Base-by-base conservation (phyloP, 1,140 invertebrate species). In the Rhyzopertha dominica region DNA sequence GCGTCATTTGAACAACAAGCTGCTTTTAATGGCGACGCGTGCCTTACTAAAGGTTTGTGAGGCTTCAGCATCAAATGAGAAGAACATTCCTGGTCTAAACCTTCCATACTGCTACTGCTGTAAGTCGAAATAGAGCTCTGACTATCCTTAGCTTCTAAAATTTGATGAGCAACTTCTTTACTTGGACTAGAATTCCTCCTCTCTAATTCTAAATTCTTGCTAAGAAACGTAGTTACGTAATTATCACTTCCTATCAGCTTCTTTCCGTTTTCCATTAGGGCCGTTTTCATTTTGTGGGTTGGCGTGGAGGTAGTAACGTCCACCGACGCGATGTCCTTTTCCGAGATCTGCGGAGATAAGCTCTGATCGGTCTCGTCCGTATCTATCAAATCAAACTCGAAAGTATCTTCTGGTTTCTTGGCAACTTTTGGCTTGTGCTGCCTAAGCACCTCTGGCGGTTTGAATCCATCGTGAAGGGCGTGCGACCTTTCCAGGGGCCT, bases 381-480 rank as follows among this genome's bases (percentile, higher is more conserved):
- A 56, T 86, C 84, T 38, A 86, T 83, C 28, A 87, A 77, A 65
- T 87, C 84, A 64, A 87, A 85, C 45, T 76, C 78, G 62, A 87
- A 87, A 39, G 78, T 77, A 61, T 85, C 84, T 69, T 87, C 83
- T 2, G 76, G 76, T 32, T 77, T 79, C 36, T 75, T 69, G 42
- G 66, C 39, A 61, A 70, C 53, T 69, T 74, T 76, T 43, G 76
- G 76, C 61, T 78, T 78, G 47, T 74, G 69, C 62, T 79, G 75
- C 46, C 78, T 68, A 25, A 76, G 74, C 16, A 68, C 57, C 7
- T 57, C 51, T 4, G 65, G 64, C 13, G 66, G 65, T 37, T 65
- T 61, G 39, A 62, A 61, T 22, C 28, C 35, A 49, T 75, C 74
- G 52, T 75, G 75, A 18, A 65, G 32, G 48, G 78, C 79, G 52